These are phyloP conservation scores for Pseudomyrmex sp. DNA, from an alignment of 1,140 invertebrate species.

Conservation along the genomic window DNA sequence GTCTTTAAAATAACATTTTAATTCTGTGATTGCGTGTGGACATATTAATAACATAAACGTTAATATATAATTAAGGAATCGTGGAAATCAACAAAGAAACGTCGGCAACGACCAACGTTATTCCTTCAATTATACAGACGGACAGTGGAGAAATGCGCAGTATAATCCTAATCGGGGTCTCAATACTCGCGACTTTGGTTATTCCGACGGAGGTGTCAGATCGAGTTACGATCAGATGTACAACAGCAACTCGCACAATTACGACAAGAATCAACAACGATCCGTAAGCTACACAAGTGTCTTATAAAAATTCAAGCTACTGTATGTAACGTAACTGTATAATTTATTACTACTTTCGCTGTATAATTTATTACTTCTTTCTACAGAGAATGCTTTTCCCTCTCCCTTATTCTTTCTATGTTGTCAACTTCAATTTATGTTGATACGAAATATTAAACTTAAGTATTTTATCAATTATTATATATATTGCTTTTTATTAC, in stretches of 20 bases:
- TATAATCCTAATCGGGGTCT: neutral
- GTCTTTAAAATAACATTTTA: neutral
- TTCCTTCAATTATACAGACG: conserved; percentile 29
- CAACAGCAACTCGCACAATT: conserved; percentile 19
- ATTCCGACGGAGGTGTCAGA: conserved; percentile 4
- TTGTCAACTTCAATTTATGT: neutral
- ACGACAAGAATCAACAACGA: conserved; percentile 35
- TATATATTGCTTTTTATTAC: conserved; percentile 60
- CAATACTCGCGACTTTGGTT: conserved; percentile 9
- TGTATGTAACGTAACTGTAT: neutral
- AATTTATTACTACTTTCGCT: neutral
- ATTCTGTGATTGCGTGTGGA: neutral
- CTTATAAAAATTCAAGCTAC: too few species aligned
- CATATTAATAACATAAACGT: neutral
- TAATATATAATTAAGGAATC: conserved; percentile 38
- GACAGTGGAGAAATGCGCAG: conserved; percentile 2
- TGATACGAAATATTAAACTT: neutral
- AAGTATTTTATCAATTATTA: neutral
- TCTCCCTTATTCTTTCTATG: neutral
- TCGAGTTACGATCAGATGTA: neutral
- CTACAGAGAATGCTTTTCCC: neutral
- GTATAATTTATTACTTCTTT: neutral
- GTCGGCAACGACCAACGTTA: neutral
- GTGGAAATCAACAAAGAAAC: conserved; percentile 16
- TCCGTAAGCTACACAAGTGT: conserved; percentile 43